Percentiles rank a stretch among this genome's conserved stretches.
Evolutionary conservation across 1,140 invertebrate genomes (phyloP).

Genomic region (Papilio xuthus): DNA sequence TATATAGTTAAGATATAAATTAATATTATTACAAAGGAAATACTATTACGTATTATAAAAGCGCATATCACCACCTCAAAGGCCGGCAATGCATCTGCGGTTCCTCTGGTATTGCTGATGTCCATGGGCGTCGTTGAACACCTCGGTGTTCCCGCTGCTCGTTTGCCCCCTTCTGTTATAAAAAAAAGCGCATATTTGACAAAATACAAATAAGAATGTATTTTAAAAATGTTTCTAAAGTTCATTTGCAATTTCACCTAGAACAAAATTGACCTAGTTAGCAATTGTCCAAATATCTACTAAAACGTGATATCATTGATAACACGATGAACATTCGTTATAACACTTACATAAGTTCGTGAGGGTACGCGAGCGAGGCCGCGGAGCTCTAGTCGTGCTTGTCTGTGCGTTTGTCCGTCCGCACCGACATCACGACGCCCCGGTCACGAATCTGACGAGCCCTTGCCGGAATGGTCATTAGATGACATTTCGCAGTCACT

Average conservation of each 20-base stretch:
- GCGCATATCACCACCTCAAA: too few relatives aligned
- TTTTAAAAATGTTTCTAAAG: too few relatives aligned
- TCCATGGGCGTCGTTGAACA: too few relatives aligned
- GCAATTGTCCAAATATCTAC: neutral
- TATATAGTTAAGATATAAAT: neutral
- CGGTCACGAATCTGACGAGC: slow-evolving; percentile 40
- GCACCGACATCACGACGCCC: slow-evolving; percentile 47
- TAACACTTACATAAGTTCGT: slow-evolving; percentile 28
- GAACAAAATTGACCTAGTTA: slow-evolving; percentile 9
- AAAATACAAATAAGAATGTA: too few relatives aligned
- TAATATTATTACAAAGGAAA: too few relatives aligned
- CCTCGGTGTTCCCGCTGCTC: too few relatives aligned
- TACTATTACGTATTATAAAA: too few relatives aligned
- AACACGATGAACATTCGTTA: slow-evolving; percentile 27
- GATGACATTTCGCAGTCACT: slow-evolving; percentile 16
- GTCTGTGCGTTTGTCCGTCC: slow-evolving; percentile 45
- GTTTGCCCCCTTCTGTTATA: too few relatives aligned
- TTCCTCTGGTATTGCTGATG: too few relatives aligned
- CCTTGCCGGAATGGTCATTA: slow-evolving; percentile 35
- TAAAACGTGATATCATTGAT: slow-evolving; percentile 29
- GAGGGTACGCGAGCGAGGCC: slow-evolving; percentile 8
- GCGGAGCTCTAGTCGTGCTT: slow-evolving; percentile 48
- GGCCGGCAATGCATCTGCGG: too few relatives aligned
- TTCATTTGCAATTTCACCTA: neutral
- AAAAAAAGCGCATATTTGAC: too few relatives aligned